Conservation (phyloP, 2,113 vertebrate genomes). For the Megaptera novaeangliae region DNA sequence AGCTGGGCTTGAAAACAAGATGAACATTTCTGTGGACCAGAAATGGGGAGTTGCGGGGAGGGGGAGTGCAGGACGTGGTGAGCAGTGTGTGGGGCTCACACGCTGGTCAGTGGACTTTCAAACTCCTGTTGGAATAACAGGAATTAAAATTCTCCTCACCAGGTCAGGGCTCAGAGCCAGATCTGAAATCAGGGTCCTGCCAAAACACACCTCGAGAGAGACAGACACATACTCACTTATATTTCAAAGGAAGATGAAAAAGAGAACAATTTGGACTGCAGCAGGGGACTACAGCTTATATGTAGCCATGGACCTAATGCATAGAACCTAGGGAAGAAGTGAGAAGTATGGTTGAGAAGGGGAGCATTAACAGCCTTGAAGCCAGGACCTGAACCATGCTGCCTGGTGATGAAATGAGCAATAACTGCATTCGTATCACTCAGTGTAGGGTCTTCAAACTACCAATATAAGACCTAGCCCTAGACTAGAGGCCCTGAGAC, state of each 20-base stretch:
- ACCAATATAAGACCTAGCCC: not conserved
- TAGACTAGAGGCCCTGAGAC: not conserved
- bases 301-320: not conserved
- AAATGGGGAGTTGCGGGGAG: not conserved
- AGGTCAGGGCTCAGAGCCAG: not conserved
- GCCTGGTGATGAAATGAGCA: not conserved
- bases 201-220: not conserved
- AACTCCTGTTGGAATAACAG: not conserved
- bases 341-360: not conserved
- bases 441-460: not conserved
- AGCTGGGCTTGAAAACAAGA: not conserved
- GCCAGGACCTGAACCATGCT: not conserved
- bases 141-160: not conserved
- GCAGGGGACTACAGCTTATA: not conserved
- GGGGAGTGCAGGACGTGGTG: not conserved
- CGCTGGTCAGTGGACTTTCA: not conserved
- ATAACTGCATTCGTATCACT: no score
- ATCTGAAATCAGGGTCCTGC: not conserved
- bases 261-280: not conserved
- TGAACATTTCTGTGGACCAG: not conserved
- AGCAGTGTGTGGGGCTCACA: not conserved
- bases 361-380: not conserved
- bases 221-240: not conserved
- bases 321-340: not conserved
- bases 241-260: not conserved